Evolutionary conservation across 2,888 invertebrate species (phyloP), one percentile per base, ranked within the genome.

Genomic region (Metacarcinus magister): DNA sequence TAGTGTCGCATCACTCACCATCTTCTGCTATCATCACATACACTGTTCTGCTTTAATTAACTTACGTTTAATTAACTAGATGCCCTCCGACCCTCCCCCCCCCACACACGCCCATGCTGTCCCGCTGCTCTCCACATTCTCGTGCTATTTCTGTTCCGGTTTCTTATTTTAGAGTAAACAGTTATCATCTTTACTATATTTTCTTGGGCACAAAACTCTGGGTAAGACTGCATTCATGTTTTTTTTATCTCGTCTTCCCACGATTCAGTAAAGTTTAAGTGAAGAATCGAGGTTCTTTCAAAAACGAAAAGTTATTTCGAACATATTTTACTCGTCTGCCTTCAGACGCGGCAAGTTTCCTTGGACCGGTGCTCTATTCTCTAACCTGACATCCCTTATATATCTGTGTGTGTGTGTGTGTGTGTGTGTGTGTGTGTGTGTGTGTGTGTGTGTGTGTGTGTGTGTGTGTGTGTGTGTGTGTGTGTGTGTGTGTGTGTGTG

Each of bases 41-140:
- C 82, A 82, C 87, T 39, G 39, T n/a, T 32, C 87, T 82, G 28
- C 87, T 87, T 87, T 87, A 87, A 87, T 87, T 87, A 87, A 87
- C 87, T 87, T n/a, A 87, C 87, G 39, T 87, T 87, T 87, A 87
- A 87, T 87, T 87, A 87, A 87, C 32, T 32, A 87, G 87, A 39
- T 19, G 39, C 87, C 3, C 87, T 23, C 19, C 54, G 13, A 0
- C 0, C 28, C 16, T 7, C 39, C 4, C 82, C 2, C 39, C 87
- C 3, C 54, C 54, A 54, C 54, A 7, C 13, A 7, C 19, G 3
- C 10, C 87, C 60, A 19, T 0, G 60, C 60, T 19, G 19, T 39
- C 39, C 39, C 39, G 39, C 39, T 87, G 39, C 87, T 87, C 39
- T 19, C 87, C 39, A 39, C 87, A 16, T 87, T 39, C 39, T 16